Evolutionary conservation across 1,140 invertebrate genomes (phyloP), one percentile per base, ranked within the genome.

Genomic region (Aplysia californica): DNA sequence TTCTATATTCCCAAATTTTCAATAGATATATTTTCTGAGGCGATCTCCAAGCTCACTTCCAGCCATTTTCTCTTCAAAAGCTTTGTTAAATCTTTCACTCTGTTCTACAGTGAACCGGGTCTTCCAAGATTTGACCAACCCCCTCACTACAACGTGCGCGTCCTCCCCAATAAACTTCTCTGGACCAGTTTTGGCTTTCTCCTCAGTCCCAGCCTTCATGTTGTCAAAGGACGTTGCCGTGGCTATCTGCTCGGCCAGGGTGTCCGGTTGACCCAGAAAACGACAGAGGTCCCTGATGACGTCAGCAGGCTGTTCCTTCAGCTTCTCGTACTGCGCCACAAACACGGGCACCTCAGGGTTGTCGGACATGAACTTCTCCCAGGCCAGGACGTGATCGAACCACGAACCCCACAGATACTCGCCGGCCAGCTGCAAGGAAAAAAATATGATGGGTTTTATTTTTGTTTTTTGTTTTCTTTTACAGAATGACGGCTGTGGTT

Each of bases 371-470:
- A 64, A 64, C 31, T 4, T 64, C 36, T 64, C 59, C 18, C 29
- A 33, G 20, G 59, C 59, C n/a, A 64, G 59, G n/a, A 64, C 26
- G 23, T 64, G 59, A 26, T 64, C 59, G 36, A 64, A 64, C 59
- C 59, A 64, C 2, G 5, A 64, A 15, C 59, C 59, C 59, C 59
- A 64, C 36, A 35, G 59, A 29, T 33, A 64, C 15, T 64, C 23
- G 4, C 59, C 59, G 4, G 5, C 15, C 59, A 64, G 31, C n/a
- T 64, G 59, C 2, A 64, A 35, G 3, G 31, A 4, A 21, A 64
- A 64, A 10, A 64, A 2, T 64, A n/a, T n/a, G n/a, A n/a, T n/a
- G n/a, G n/a, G n/a, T n/a, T n/a, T n/a, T n/a, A n/a, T n/a, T n/a
- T n/a, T n/a, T n/a, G n/a, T n/a, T n/a, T n/a, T n/a, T n/a, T n/a